A percentile compares a stretch with the other conserved stretches of the same genome.
These are phyloP conservation scores for Babyrousa celebensis DNA, from an alignment of 2,797 vertebrate species.

Conservation along the genomic window DNA sequence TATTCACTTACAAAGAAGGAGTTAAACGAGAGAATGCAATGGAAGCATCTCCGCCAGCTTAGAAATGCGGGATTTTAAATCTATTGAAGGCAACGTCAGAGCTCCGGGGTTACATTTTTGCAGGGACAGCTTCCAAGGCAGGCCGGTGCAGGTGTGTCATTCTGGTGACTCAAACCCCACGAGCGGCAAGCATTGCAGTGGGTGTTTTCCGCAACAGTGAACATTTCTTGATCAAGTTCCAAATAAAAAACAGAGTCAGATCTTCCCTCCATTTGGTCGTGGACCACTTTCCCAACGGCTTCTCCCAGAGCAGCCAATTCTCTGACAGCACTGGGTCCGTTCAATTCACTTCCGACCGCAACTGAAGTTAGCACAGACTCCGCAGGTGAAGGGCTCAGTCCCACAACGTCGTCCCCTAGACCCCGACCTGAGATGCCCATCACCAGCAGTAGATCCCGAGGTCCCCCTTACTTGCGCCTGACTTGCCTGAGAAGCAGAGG, in stretches of 20 bases:
- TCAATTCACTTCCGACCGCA: background rate
- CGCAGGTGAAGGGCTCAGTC: background rate
- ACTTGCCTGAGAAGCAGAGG: background rate
- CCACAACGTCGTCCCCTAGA: background rate
- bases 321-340: background rate
- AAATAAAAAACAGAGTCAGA: background rate
- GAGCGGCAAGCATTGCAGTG: background rate
- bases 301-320: slow-evolving; percentile 6
- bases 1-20: background rate
- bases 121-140: background rate
- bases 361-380: background rate
- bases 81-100: background rate
- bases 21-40: slow-evolving; percentile 25
- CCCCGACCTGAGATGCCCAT: background rate
- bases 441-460: background rate
- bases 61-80: slow-evolving; percentile 7
- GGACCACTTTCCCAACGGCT: background rate
- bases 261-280: background rate
- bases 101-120: background rate
- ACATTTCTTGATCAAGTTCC: slow-evolving; percentile 32
- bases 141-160: background rate
- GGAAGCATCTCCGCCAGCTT: background rate
- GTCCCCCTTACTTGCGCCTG: background rate
- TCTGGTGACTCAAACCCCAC: background rate
- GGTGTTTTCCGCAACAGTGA: slow-evolving; percentile 28